phyloP scores from a whole-genome alignment of 2,797 vertebrate species.

The Onychomys torridus region DNA sequence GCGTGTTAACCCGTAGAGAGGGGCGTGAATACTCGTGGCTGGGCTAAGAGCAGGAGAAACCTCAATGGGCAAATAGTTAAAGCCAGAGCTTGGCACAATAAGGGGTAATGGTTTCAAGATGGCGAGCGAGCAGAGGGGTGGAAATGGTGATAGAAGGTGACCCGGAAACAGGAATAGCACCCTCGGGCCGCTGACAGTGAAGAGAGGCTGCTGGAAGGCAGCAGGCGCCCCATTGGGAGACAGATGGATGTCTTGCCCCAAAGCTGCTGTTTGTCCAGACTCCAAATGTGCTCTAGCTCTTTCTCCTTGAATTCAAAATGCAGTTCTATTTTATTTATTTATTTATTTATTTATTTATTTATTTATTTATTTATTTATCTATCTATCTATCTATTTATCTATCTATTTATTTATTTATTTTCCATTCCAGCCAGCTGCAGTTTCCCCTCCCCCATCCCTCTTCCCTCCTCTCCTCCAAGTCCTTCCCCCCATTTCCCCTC shows the following conservation, averaged over 20 bases:
- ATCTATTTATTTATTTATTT: neutral
- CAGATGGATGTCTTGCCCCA: neutral
- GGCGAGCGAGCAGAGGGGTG: neutral
- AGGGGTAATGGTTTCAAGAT: neutral
- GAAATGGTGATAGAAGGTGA: neutral
- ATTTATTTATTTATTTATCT: neutral
- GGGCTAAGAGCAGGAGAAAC: neutral
- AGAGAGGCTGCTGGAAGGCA: neutral
- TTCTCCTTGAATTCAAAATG: conserved; percentile 29
- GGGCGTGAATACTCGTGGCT: neutral
- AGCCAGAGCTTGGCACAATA: neutral
- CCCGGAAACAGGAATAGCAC: neutral
- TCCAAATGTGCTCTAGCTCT: neutral
- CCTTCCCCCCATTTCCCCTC: neutral
- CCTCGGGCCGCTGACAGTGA: neutral
- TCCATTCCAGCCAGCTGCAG: neutral
- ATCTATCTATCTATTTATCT: neutral
- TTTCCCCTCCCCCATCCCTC: neutral
- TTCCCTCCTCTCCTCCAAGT: neutral
- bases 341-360: neutral
- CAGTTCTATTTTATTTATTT: neutral
- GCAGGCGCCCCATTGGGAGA: neutral
- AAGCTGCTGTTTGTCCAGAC: neutral
- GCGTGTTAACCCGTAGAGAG: neutral
- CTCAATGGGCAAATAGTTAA: neutral